Evolutionary conservation across 1,140 invertebrate genomes (phyloP), one percentile per base, ranked within the genome.

Genomic region (Orius insidiosus): DNA sequence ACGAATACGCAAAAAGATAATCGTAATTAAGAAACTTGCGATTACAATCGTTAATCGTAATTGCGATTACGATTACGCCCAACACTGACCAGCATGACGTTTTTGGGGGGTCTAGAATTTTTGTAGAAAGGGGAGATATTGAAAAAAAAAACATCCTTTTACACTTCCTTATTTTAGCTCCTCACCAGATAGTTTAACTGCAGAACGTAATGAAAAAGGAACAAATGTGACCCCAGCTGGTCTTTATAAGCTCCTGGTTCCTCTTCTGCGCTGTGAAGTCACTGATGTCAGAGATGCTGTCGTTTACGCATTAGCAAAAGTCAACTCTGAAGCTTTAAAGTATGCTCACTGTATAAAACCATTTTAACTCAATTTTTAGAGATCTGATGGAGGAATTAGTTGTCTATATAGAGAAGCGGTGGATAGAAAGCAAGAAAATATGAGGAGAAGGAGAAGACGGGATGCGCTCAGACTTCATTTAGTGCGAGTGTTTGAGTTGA

Each of bases 401-500:
- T 7, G 74, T 80, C 2, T 81, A 86, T 51, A 80, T 98, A 76
- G 92, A 19, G 95, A 98, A 64, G 88, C 92, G 1, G 82, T 95
- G n/a, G 95, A 98, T 62, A 74, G 88, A 16, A 98, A 98, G 60
- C 85, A 95, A 62, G 95, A 98, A 63, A 98, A 94, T 58, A 85
- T 97, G 70, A 66, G 89, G 31, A 69, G 92, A 34, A 65, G 93
- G 14, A 67, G 89, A 47, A 70, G 93, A 43, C 73, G 90, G 49
- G 95, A 98, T 65, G 80, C 89, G 10, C 63, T 98, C n/a, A 68
- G 95, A 43, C 66, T 95, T 18, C 85, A 94, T 53, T 65, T 98
- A 38, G 85, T 93, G 37, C 77, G 83, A 56, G 80, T 96, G 49
- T 70, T 97, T 54, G 84, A 95, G 60, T 70, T 92, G 19, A 87